Evolutionary conservation across 1,140 invertebrate species (phyloP).

Genomic region (Pseudomyrmex cubaensis): DNA sequence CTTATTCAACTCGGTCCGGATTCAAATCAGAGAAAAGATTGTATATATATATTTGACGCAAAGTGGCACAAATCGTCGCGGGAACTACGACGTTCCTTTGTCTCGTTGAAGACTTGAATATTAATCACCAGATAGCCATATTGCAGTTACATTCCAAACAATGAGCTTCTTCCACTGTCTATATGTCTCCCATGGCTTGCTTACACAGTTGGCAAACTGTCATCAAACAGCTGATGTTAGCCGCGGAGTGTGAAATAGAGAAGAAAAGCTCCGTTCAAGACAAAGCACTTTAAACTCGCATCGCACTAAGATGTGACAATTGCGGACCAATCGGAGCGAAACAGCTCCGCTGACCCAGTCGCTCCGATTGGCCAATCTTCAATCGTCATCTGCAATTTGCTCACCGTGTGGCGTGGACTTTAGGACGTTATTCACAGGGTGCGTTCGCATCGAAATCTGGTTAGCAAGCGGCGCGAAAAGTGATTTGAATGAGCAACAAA

Average conservation of each 20-base stretch:
- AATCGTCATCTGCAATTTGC: too few species aligned
- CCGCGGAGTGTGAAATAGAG: constrained; percentile 24
- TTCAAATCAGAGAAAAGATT: constrained; percentile 1
- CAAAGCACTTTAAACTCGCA: too few species aligned
- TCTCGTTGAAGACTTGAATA: constrained; percentile 69
- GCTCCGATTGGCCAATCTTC: too few species aligned
- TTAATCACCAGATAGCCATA: constrained; percentile 83
- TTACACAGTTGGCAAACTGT: constrained; percentile 81
- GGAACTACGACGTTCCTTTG: constrained; percentile 83
- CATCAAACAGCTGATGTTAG: constrained; percentile 83
- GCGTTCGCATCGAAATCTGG: too few species aligned
- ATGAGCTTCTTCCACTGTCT: constrained; percentile 72
- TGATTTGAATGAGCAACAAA: too few species aligned
- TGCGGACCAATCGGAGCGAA: too few species aligned
- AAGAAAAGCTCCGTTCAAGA: background rate
- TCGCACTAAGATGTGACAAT: too few species aligned
- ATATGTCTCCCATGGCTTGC: background rate
- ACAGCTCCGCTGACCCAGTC: too few species aligned
- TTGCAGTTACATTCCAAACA: constrained; percentile 82
- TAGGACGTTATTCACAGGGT: too few species aligned
- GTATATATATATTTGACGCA: constrained; percentile 15
- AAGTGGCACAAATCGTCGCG: constrained; percentile 75
- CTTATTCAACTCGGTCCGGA: constrained; percentile 60
- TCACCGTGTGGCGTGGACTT: too few species aligned
- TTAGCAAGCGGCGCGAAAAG: too few species aligned